phyloP scores from a whole-genome alignment of 2,113 vertebrate genomes.

The Chunga burmeisteri region DNA sequence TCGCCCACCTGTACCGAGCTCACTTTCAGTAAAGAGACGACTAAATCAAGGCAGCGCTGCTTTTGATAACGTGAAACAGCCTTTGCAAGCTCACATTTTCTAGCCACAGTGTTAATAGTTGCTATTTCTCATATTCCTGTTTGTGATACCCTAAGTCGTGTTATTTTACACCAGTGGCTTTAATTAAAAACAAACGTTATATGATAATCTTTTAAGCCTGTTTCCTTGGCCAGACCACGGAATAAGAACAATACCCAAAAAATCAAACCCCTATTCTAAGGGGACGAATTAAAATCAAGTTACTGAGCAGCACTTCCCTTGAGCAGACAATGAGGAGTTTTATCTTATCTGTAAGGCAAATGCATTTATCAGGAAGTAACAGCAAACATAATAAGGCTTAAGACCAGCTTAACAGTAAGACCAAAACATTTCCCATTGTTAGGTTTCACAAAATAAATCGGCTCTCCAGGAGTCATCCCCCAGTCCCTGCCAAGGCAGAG shows the following conservation, averaged over 20 bases:
- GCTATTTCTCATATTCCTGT: neutral
- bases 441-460: neutral
- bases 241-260: neutral
- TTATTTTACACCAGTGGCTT: neutral
- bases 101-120: neutral
- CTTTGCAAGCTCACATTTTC: neutral
- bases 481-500: neutral
- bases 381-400: neutral
- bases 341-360: slow-evolving; percentile 4
- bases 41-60: neutral
- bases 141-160: neutral
- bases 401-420: neutral
- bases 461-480: neutral
- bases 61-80: neutral
- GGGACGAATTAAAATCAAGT: neutral
- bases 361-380: neutral
- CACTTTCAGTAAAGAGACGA: neutral
- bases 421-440: neutral
- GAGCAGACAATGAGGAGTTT: neutral
- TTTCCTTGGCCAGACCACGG: neutral
- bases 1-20: neutral
- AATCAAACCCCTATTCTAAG: neutral
- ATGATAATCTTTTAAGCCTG: slow-evolving; percentile 9
- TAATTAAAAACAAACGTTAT: slow-evolving; percentile 36
- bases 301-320: neutral